phyloP scores from a whole-genome alignment of 2,797 vertebrate genomes.

The Eulemur rubriventer region DNA sequence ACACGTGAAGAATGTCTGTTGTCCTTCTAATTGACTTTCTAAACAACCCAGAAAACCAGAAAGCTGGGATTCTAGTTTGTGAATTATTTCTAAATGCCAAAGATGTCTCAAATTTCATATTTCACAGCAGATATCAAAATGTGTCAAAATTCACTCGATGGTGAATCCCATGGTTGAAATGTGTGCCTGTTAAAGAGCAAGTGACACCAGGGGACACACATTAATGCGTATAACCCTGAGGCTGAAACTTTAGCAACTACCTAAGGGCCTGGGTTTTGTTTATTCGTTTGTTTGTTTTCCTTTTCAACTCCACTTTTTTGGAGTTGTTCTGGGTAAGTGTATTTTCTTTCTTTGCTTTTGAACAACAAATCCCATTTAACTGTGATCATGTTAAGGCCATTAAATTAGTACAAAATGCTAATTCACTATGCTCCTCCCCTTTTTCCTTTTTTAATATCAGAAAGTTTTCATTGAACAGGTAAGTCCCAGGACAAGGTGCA shows the following conservation, averaged over 20 bases:
- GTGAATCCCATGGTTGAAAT: neutral
- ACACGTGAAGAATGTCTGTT: neutral
- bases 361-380: neutral
- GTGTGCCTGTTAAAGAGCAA: neutral
- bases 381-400: neutral
- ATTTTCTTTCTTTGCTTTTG: neutral
- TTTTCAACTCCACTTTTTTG: neutral
- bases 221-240: fast-evolving
- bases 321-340: neutral
- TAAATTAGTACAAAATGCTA: neutral
- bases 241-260: no score
- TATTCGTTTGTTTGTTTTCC: neutral
- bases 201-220: fast-evolving
- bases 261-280: no score
- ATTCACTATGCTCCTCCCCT: neutral
- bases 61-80: neutral
- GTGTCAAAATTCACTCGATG: neutral
- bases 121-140: neutral
- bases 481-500: neutral
- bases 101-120: neutral
- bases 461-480: neutral
- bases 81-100: neutral
- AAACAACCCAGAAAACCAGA: neutral
- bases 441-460: neutral
- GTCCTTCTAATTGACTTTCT: neutral